Percentiles rank a stretch among this genome's conserved stretches.
These are phyloP conservation scores for Adelges cooleyi DNA, from an alignment of 1,140 invertebrate species.

Conservation along the genomic window DNA sequence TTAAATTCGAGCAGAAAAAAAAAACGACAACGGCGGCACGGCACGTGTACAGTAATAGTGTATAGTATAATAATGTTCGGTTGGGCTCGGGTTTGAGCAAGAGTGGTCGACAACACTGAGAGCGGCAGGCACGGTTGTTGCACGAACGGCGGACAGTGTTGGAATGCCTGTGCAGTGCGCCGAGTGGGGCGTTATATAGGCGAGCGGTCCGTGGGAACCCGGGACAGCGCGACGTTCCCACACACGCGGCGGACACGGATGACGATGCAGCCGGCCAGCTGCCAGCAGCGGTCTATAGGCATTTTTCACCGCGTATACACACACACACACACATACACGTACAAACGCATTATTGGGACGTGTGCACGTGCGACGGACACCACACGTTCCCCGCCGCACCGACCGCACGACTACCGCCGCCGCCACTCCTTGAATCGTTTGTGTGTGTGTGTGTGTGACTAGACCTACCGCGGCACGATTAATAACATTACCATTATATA, in stretches of 20 bases:
- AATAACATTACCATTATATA: no score
- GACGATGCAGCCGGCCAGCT: conserved; percentile 30
- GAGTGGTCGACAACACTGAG: not conserved
- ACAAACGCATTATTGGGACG: conserved; percentile 2
- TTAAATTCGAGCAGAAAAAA: not conserved
- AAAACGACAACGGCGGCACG: not conserved
- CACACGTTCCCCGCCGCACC: not conserved
- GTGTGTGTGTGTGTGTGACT: not conserved
- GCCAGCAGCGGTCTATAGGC: conserved; percentile 22
- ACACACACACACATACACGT: not conserved
- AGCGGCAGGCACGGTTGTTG: not conserved
- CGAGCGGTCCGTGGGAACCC: conserved; percentile 32
- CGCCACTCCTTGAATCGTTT: conserved; percentile 8
- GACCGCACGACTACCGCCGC: conserved; percentile 6
- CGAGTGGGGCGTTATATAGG: conserved; percentile 30
- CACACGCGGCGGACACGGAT: conserved; percentile 30
- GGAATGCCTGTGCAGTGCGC: conserved; percentile 21
- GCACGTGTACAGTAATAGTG: not conserved
- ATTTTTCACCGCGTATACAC: conserved; percentile 8
- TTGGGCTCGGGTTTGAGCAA: not conserved
- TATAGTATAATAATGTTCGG: no score
- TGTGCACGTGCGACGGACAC: conserved; percentile 26
- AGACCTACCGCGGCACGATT: conserved; percentile 10
- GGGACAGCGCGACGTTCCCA: conserved; percentile 32
- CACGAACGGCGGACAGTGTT: conserved; percentile 9